Percentiles rank a stretch among this genome's conserved stretches.
Conservation (phyloP, 1,140 invertebrate species). For the Leptonema lineaticorne region DNA sequence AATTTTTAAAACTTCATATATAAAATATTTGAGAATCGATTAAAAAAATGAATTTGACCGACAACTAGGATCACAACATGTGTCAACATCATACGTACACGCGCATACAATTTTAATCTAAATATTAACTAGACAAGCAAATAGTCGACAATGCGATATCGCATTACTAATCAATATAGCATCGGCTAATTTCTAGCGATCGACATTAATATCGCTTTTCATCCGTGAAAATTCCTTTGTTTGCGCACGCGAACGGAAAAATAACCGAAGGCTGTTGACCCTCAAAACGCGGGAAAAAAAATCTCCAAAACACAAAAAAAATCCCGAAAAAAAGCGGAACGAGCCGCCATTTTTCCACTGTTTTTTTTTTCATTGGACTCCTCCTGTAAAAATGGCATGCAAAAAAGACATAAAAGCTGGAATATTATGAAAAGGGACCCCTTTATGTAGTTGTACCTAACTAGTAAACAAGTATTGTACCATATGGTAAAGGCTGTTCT, state of each 20-base stretch:
- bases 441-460: slow-evolving; percentile 36
- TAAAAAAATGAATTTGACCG: not conserved
- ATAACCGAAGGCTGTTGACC: slow-evolving; percentile 14
- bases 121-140: too few species aligned
- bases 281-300: not conserved
- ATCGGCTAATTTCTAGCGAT: not conserved
- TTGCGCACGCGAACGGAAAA: not conserved
- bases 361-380: slow-evolving; percentile 8
- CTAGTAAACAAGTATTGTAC: slow-evolving; percentile 39
- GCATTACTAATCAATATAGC: not conserved
- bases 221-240: not conserved
- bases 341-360: not conserved
- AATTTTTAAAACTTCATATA: too few species aligned
- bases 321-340: not conserved
- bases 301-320: slow-evolving; percentile 2
- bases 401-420: slow-evolving; percentile 30
- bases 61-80: too few species aligned
- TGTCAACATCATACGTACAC: too few species aligned
- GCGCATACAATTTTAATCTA: not conserved
- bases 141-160: too few species aligned
- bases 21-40: too few species aligned
- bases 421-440: slow-evolving; percentile 33
- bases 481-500: slow-evolving; percentile 35
- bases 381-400: slow-evolving; percentile 15
- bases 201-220: not conserved